A percentile compares a stretch with the other conserved stretches of the same genome.
Conservation (phyloP, 2,797 vertebrate species). For the Pangasius mekongensis region DNA sequence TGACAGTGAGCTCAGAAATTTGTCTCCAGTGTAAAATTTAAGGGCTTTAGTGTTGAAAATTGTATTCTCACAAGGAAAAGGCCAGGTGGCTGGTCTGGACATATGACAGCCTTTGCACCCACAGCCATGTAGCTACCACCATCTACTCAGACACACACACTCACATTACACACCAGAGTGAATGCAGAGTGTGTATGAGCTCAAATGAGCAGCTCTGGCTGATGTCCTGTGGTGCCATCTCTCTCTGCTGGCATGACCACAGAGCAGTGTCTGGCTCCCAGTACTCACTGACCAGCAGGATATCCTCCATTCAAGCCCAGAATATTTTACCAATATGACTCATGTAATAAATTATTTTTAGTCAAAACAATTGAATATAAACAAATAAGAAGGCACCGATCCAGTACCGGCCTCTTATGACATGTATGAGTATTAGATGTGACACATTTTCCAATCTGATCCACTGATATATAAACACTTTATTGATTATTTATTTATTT, state of each 20-base stretch:
- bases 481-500: not conserved
- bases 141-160: constrained; percentile 20
- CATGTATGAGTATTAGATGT: not conserved
- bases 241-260: constrained; percentile 30
- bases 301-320: constrained; percentile 11
- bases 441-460: not conserved
- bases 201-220: constrained; percentile 27
- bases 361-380: not conserved
- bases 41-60: not conserved
- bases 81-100: constrained; percentile 14
- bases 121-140: constrained; percentile 18
- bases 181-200: constrained; percentile 13
- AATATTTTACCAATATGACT: constrained; percentile 9
- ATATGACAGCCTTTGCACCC: constrained; percentile 10
- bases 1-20: not conserved
- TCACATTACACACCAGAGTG: constrained; percentile 19
- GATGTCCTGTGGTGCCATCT: constrained; percentile 9
- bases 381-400: not conserved
- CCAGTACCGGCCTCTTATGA: too few relatives aligned
- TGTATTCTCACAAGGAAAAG: not conserved
- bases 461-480: not conserved
- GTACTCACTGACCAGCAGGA: constrained; percentile 28
- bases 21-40: not conserved
- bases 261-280: constrained; percentile 30
- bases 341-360: constrained; percentile 1